These are phyloP conservation scores for Troilus luridus DNA, from an alignment of 2,888 invertebrate genomes.

Conservation along the genomic window DNA sequence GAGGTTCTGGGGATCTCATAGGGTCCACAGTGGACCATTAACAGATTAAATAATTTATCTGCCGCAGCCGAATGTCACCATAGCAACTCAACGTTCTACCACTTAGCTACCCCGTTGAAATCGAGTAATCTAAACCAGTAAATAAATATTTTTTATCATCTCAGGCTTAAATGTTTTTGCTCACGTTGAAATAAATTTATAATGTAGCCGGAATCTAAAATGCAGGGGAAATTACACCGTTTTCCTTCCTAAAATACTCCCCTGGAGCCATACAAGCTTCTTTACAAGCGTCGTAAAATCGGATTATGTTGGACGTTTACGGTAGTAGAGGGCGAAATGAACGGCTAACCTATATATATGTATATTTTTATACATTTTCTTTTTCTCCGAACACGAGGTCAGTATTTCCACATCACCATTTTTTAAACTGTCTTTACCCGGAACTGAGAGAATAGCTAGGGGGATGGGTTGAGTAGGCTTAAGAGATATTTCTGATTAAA, in stretches of 20 bases:
- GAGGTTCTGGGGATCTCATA: too few relatives aligned
- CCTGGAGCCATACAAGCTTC: conserved; percentile 17
- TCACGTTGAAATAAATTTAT: neutral
- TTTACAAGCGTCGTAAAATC: conserved; percentile 19
- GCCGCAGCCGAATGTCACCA: too few relatives aligned
- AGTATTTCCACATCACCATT: conserved; percentile 20
- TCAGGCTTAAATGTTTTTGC: neutral
- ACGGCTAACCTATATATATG: conserved; percentile 15
- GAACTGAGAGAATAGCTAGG: neutral
- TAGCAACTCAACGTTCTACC: too few relatives aligned
- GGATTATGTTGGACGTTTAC: conserved; percentile 37
- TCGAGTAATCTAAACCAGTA: neutral
- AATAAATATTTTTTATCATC: neutral
- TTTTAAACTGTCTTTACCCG: neutral
- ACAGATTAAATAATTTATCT: too few relatives aligned
- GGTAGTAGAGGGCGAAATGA: neutral
- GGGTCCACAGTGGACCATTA: too few relatives aligned
- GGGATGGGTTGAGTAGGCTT: neutral
- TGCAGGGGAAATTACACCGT: neutral
- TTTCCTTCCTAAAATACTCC: neutral
- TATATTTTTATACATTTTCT: conserved; percentile 1
- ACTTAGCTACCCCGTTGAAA: too few relatives aligned
- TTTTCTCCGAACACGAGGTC: neutral
- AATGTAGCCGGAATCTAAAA: neutral
- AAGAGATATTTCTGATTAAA: neutral